phyloP scores from a whole-genome alignment of 2,888 invertebrate species.

The Heterodera filipjevi region DNA sequence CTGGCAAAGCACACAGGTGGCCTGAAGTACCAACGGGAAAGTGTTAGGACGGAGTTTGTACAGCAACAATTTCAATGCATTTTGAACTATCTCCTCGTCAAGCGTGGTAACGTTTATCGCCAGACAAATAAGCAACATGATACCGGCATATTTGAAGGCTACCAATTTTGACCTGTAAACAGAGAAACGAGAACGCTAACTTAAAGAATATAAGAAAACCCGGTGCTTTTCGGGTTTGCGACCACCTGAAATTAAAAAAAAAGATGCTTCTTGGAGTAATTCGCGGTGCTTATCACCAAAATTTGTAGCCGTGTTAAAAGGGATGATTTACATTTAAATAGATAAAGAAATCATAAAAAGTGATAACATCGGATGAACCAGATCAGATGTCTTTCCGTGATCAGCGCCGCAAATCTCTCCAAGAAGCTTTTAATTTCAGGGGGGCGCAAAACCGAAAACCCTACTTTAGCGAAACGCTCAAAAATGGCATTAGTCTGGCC shows the following conservation, averaged over 20 bases:
- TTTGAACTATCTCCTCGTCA: constrained; percentile 7
- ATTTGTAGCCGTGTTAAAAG: too few species aligned
- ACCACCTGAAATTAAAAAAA: too few species aligned
- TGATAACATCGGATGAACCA: too few species aligned
- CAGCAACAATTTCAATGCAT: constrained; percentile 27
- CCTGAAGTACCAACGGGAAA: constrained; percentile 47
- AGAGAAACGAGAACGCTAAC: neutral
- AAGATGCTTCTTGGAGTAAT: too few species aligned
- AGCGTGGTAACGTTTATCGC: constrained; percentile 47
- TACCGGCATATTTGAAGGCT: constrained; percentile 76
- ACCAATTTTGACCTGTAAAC: constrained; percentile 68
- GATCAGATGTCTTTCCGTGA: neutral
- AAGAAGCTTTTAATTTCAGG: too few species aligned
- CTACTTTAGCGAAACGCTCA: constrained; percentile 55
- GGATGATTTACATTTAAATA: too few species aligned
- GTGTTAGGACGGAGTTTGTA: constrained; percentile 51
- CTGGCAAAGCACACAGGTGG: constrained; percentile 58
- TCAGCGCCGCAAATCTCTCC: too few species aligned
- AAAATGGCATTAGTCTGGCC: constrained; percentile 55
- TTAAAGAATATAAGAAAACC: too few species aligned
- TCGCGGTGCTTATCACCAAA: too few species aligned
- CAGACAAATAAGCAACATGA: constrained; percentile 66
- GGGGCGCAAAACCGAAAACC: too few species aligned
- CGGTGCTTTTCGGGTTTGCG: too few species aligned
- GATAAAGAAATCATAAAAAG: too few species aligned